These are phyloP conservation scores for Clarias pachynema DNA, from an alignment of 2,797 vertebrate species.

Conservation along the genomic window DNA sequence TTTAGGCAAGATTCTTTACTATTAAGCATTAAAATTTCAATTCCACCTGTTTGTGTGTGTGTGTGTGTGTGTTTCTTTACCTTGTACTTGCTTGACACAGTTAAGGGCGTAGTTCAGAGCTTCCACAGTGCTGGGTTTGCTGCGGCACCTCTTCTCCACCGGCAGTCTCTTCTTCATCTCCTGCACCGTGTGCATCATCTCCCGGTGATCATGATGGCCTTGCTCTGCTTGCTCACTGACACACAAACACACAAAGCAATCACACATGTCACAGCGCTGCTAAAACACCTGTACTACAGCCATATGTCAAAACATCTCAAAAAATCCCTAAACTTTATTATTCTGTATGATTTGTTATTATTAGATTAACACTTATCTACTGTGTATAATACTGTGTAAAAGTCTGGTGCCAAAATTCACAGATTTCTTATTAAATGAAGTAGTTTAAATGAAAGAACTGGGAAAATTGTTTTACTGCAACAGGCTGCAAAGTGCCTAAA, in stretches of 20 bases:
- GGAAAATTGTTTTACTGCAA: too few relatives aligned
- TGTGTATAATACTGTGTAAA: too few relatives aligned
- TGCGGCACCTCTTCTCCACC: constrained; percentile 82
- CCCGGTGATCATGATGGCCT: constrained; percentile 77
- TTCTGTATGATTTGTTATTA: background rate
- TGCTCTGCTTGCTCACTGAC: constrained; percentile 78
- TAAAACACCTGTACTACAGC: background rate
- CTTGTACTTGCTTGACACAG: constrained; percentile 88
- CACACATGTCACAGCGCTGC: background rate
- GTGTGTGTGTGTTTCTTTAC: constrained; percentile 62
- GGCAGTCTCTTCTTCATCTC: constrained; percentile 93
- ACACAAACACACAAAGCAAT: background rate
- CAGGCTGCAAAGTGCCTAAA: too few relatives aligned
- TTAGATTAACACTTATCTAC: background rate
- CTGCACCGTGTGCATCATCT: constrained; percentile 84
- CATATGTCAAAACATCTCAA: too few relatives aligned
- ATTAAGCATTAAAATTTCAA: background rate
- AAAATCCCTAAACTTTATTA: background rate
- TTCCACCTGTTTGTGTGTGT: background rate
- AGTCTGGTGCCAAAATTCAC: too few relatives aligned
- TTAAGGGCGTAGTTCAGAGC: constrained; percentile 88
- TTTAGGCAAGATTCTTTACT: background rate
- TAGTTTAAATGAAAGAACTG: too few relatives aligned
- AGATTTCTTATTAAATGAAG: too few relatives aligned
- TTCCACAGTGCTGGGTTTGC: constrained; percentile 84